These are phyloP conservation scores for Epizoanthus scotinus DNA, from an alignment of 92 coral and sea anemone genomes.

Conservation along the genomic window DNA sequence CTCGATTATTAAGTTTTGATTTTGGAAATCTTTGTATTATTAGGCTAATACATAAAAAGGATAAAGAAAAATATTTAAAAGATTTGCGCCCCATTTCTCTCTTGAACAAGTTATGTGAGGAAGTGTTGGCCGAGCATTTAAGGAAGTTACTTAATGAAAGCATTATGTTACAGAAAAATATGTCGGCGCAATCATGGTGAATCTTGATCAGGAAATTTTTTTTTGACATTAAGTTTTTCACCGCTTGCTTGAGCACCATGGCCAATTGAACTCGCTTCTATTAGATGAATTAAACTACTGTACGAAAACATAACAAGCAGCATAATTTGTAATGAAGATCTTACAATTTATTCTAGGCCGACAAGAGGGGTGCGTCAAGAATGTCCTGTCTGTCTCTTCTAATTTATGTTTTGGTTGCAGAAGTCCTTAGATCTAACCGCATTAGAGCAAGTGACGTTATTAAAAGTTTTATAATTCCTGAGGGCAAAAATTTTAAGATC, in stretches of 20 bases:
- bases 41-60: neutral
- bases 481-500: slow-evolving; percentile 2
- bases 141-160: neutral
- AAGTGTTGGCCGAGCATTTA: neutral
- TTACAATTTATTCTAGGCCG: neutral
- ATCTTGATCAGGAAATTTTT: slow-evolving; percentile 1
- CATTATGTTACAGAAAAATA: neutral
- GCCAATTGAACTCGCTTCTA: slow-evolving; percentile 14
- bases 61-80: neutral
- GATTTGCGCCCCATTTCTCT: slow-evolving; percentile 37
- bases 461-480: slow-evolving; percentile 20
- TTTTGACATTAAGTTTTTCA: neutral
- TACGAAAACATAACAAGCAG: slow-evolving; percentile 16
- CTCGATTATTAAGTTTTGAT: neutral
- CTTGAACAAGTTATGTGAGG: slow-evolving; percentile 4
- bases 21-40: neutral
- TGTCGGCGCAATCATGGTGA: no score
- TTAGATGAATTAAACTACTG: slow-evolving; percentile 1
- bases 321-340: slow-evolving; percentile 4
- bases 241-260: neutral
- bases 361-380: slow-evolving; percentile 32
- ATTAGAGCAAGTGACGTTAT: neutral
- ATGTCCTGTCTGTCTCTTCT: slow-evolving; percentile 6
- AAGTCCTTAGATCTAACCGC: neutral
- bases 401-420: neutral